A percentile compares a stretch with the other conserved stretches of the same genome.
These are phyloP conservation scores for Pristis pectinata DNA, from an alignment of 2,797 vertebrate species.

Conservation along the genomic window DNA sequence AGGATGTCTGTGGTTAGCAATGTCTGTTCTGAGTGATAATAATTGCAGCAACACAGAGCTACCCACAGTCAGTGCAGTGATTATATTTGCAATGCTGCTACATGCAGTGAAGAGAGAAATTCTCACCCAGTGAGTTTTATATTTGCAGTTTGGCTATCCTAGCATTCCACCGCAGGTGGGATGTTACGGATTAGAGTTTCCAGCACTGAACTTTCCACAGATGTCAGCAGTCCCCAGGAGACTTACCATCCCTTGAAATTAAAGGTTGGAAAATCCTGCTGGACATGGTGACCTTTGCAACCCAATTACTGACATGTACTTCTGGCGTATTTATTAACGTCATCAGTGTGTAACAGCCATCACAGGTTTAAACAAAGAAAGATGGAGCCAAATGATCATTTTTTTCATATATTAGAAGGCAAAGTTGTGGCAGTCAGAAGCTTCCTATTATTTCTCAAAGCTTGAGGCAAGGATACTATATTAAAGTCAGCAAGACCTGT, in stretches of 20 bases:
- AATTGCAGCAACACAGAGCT: too few relatives aligned
- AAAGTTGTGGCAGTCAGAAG: not conserved
- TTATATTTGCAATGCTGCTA: not conserved
- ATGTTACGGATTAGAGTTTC: not conserved
- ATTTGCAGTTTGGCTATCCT: not conserved
- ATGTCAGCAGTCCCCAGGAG: not conserved
- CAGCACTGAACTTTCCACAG: not conserved
- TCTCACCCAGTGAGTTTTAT: not conserved
- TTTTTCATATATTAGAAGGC: not conserved
- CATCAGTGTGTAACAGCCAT: not conserved
- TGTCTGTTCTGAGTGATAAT: too few relatives aligned
- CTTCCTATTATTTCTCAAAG: not conserved
- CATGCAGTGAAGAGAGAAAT: not conserved
- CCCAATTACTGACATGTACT: slow-evolving; percentile 1
- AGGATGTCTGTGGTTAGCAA: too few relatives aligned
- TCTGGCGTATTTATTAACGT: not conserved
- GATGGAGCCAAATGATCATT: not conserved
- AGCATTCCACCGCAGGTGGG: not conserved
- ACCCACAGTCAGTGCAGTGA: too few relatives aligned
- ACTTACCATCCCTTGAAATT: not conserved
- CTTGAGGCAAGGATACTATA: not conserved
- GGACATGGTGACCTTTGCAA: not conserved
- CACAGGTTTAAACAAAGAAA: not conserved
- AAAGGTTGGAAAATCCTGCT: not conserved
- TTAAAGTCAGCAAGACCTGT: not conserved